Percentiles rank a stretch among this genome's conserved stretches.
These are phyloP conservation scores for Maccullochella peelii DNA, from an alignment of 2,113 vertebrate species.

Conservation along the genomic window DNA sequence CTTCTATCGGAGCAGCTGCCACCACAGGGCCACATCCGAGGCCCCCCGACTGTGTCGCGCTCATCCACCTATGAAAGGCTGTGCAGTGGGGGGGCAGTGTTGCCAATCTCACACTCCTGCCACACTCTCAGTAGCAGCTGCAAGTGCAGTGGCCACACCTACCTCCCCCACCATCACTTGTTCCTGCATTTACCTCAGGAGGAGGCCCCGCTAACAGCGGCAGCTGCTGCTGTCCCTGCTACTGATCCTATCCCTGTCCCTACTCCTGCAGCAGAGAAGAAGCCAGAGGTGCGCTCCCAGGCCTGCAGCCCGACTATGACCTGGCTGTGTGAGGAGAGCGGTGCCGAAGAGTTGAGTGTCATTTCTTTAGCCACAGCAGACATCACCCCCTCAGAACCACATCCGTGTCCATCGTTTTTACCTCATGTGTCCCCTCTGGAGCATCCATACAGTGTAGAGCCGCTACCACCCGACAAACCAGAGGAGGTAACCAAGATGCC, in stretches of 20 bases:
- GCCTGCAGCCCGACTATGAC: conserved; percentile 87
- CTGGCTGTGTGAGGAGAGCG: conserved; percentile 84
- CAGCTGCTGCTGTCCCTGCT: conserved; percentile 36
- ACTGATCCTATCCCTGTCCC: conserved; percentile 32
- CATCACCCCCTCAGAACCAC: conserved; percentile 41
- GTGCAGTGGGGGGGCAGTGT: conserved; percentile 75
- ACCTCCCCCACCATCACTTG: conserved; percentile 82
- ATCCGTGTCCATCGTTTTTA: conserved; percentile 51
- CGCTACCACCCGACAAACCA: conserved; percentile 30
- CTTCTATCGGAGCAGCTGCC: conserved; percentile 84
- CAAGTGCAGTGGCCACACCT: conserved; percentile 80
- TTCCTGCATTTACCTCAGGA: conserved; percentile 90
- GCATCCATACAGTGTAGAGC: conserved; percentile 40
- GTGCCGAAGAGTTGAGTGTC: conserved; percentile 76
- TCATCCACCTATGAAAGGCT: conserved; percentile 89
- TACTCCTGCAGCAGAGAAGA: conserved; percentile 83
- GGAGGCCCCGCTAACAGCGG: conserved; percentile 84
- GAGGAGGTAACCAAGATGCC: conserved; percentile 9
- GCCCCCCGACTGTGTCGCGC: conserved; percentile 74
- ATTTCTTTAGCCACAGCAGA: conserved; percentile 70
- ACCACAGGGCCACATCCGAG: conserved; percentile 56
- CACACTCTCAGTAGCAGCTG: conserved; percentile 78
- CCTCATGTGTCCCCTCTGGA: conserved; percentile 39
- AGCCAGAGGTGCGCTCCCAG: conserved; percentile 90
- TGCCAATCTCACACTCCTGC: conserved; percentile 80